Conservation (phyloP, 2,797 vertebrate species). For the Chloroceryle amazona region DNA sequence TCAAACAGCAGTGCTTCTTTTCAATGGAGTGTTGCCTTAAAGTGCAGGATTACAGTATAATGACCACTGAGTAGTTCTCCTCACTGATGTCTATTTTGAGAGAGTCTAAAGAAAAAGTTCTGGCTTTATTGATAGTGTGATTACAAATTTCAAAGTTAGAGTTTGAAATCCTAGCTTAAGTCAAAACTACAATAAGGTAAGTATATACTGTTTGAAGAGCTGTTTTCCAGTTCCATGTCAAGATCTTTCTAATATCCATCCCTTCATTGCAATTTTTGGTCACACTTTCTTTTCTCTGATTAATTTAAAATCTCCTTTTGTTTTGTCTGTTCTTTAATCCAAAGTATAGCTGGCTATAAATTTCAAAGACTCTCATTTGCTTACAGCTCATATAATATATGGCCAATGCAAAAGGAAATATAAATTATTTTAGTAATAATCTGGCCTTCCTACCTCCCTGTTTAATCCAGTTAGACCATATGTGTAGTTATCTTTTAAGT, state of each 20-base stretch:
- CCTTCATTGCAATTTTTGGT: background rate
- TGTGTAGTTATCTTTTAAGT: slow-evolving; percentile 78
- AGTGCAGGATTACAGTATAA: background rate
- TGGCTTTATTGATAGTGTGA: background rate
- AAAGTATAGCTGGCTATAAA: slow-evolving; percentile 29
- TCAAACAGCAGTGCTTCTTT: background rate
- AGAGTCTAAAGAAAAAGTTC: background rate
- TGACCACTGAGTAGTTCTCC: background rate
- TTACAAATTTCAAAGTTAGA: background rate
- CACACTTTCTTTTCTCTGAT: background rate
- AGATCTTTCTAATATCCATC: background rate
- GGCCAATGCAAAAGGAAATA: slow-evolving; percentile 62
- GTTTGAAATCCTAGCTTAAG: background rate
- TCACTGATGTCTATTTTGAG: background rate
- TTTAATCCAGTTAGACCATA: slow-evolving; percentile 75
- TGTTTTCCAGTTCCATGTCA: background rate
- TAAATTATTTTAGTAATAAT: slow-evolving; percentile 75
- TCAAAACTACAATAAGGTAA: background rate
- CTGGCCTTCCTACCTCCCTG: slow-evolving; percentile 23
- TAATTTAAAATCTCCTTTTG: background rate
- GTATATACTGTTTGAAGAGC: background rate
- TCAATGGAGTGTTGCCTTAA: background rate
- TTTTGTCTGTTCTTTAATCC: slow-evolving; percentile 29
- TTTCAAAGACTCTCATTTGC: background rate
- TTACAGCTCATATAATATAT: slow-evolving; percentile 47